phyloP scores from a whole-genome alignment of 2,113 vertebrate species.

The Lampris incognitus region DNA sequence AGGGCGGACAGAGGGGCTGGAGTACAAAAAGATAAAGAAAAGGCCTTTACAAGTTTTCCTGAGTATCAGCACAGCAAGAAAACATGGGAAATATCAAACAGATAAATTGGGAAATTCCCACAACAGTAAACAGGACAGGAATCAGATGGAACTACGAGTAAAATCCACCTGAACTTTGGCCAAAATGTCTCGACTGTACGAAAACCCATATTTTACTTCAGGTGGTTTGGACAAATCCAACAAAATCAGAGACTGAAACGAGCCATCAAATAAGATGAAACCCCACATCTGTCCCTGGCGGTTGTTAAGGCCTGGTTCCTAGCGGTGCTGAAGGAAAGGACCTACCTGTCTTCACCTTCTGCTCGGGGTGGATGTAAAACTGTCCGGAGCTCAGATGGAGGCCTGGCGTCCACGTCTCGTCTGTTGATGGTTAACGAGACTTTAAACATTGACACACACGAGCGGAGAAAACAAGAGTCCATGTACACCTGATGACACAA shows the following conservation, averaged over 20 bases:
- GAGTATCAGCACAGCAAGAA: too few relatives aligned
- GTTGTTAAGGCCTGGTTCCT: too few relatives aligned
- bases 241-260: background rate
- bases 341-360: too few relatives aligned
- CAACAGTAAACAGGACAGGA: background rate
- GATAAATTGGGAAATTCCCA: background rate
- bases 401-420: background rate
- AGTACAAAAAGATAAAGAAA: too few relatives aligned
- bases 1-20: too few relatives aligned
- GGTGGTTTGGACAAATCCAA: too few relatives aligned
- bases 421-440: conserved; percentile 48
- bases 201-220: too few relatives aligned
- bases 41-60: too few relatives aligned
- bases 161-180: too few relatives aligned
- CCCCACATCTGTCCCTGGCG: too few relatives aligned
- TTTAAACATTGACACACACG: conserved; percentile 69
- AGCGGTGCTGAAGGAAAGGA: too few relatives aligned
- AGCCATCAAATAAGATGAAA: background rate
- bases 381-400: conserved; percentile 20
- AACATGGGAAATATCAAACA: background rate
- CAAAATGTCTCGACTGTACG: too few relatives aligned
- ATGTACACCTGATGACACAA: background rate
- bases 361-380: background rate
- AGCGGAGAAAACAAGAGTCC: background rate
- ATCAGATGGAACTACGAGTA: background rate